Conservation (phyloP, 2,797 vertebrate species). For the Macroramphosus scolopax region DNA sequence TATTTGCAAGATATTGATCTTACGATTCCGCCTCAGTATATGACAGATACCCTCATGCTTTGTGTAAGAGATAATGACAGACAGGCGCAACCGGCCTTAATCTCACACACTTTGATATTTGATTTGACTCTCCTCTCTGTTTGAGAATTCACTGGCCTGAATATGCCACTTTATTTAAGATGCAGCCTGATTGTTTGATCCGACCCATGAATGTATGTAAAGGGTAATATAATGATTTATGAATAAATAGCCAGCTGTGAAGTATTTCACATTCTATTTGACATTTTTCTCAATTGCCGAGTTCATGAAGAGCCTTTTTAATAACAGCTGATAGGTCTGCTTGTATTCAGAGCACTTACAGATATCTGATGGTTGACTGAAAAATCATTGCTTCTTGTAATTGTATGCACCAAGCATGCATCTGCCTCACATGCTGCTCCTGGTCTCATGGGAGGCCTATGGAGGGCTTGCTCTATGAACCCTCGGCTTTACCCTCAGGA, state of each 20-base stretch:
- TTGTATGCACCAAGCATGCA: too few species aligned
- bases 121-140: slow-evolving; percentile 32
- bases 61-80: slow-evolving; percentile 28
- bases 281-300: slow-evolving; percentile 15
- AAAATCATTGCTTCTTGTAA: too few species aligned
- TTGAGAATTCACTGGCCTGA: slow-evolving; percentile 43
- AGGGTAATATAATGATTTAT: slow-evolving; percentile 2
- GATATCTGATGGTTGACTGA: too few species aligned
- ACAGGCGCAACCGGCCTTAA: slow-evolving; percentile 21
- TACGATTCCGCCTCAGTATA: slow-evolving; percentile 12
- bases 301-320: slow-evolving; percentile 4
- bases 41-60: slow-evolving; percentile 25
- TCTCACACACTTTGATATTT: slow-evolving; percentile 47
- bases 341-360: not conserved
- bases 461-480: too few species aligned
- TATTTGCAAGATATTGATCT: slow-evolving; percentile 29
- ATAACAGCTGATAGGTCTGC: slow-evolving; percentile 1
- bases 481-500: too few species aligned
- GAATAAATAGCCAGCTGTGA: too few species aligned
- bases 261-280: too few species aligned
- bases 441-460: too few species aligned
- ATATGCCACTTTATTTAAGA: slow-evolving; percentile 42
- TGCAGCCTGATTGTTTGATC: slow-evolving; percentile 13
- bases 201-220: slow-evolving; percentile 13
- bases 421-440: too few species aligned